Evolutionary conservation across 2,797 vertebrate species (phyloP).

Genomic region (Cryptoprocta ferox): DNA sequence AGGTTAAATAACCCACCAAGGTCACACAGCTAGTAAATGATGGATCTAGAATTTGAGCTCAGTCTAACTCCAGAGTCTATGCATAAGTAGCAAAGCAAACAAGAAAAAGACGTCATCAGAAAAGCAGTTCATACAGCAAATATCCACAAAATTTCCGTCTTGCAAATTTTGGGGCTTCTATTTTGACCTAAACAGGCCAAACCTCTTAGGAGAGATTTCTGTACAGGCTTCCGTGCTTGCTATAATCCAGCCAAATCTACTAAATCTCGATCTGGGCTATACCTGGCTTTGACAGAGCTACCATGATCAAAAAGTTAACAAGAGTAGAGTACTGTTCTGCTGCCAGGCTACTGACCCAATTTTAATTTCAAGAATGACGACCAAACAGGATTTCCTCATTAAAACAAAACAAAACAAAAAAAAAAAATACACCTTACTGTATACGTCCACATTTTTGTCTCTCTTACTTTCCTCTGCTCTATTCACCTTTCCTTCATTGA

Average conservation of each 20-base stretch:
- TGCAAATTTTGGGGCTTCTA: background rate
- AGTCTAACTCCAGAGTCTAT: background rate
- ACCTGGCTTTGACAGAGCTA: background rate
- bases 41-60: conserved; percentile 1
- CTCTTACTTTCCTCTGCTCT: conserved; percentile 47
- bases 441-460: background rate
- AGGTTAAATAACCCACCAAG: background rate
- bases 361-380: background rate
- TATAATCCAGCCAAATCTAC: background rate
- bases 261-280: background rate
- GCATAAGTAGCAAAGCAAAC: background rate
- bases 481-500: conserved; percentile 43
- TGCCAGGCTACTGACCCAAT: background rate
- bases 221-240: background rate
- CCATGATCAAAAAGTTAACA: background rate
- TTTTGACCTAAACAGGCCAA: background rate
- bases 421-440: background rate
- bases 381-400: background rate
- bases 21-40: background rate
- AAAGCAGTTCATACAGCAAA: background rate
- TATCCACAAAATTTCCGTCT: background rate
- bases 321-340: background rate
- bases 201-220: background rate
- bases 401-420: too few species aligned
- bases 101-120: background rate